Evolutionary conservation across 64 coral and sea anemone genomes (phyloP).

Genomic region (Pocillopora verrucosa): DNA sequence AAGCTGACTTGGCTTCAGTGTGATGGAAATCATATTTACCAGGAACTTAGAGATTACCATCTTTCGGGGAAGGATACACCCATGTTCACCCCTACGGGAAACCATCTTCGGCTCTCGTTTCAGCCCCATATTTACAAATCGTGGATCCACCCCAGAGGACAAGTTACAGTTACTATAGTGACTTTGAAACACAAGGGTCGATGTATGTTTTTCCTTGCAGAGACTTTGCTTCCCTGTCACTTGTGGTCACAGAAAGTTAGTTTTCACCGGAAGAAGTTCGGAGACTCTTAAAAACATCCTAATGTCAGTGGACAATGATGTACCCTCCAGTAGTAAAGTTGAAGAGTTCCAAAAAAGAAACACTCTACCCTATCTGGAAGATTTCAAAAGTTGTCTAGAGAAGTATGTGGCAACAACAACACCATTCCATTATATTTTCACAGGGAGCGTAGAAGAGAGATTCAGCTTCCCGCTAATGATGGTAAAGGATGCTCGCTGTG

Average conservation of each 20-base stretch:
- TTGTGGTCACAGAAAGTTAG: conserved; percentile 41
- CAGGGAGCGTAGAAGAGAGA: conserved; percentile 2
- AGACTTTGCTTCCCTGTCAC: background rate
- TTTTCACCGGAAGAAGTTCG: conserved; percentile 32
- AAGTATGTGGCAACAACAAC: background rate
- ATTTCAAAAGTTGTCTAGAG: background rate
- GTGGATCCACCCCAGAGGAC: too few species aligned
- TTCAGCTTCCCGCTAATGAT: background rate
- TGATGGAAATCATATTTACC: too few species aligned
- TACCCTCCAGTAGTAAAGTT: background rate
- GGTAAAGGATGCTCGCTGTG: background rate
- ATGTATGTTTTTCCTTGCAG: background rate
- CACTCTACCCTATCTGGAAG: background rate
- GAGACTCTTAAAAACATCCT: conserved; percentile 3
- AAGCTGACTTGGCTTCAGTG: too few species aligned
- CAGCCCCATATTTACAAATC: too few species aligned
- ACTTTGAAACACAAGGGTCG: too few species aligned
- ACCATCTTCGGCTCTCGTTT: too few species aligned
- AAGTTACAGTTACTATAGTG: too few species aligned
- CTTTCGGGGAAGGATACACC: too few species aligned
- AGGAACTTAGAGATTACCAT: too few species aligned
- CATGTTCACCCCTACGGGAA: too few species aligned
- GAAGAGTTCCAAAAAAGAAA: background rate
- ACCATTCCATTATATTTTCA: background rate
- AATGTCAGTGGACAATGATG: too few species aligned